Base-by-base conservation (phyloP, 2,797 vertebrate genomes). In the Gallinago nigripennis region DNA sequence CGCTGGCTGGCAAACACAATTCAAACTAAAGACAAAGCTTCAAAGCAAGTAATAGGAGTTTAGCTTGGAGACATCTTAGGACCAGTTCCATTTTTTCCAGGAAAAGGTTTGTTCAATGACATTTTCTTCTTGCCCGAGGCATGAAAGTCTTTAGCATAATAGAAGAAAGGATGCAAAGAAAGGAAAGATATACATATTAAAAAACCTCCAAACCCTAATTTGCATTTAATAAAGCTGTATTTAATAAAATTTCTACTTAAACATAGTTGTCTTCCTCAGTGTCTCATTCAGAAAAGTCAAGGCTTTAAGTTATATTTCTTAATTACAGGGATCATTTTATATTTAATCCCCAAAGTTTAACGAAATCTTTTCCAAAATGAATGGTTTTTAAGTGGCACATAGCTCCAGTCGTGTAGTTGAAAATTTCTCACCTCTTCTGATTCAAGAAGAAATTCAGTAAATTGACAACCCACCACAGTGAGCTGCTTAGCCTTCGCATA, bases 401-500 rank as follows among this genome's bases (percentile, higher is more conserved):
- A 66, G 37, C 9, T 88, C 46, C 21, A 73, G 35, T 78, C 82
- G 45, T 70, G 17, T 24, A 39, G 35, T 15, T 60, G 12, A 82
- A 80, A 70, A 80, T 37, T 24, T 64, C 98, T 98, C 80, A 99
- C 99, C 98, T 99, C 99, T 90, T 99, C 99, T 3, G 99, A 99
- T 73, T 99, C 99, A 94, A 99, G 98, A 95, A 99, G 98, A 97
- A 99, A 99, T 97, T 99, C 99, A 20, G 99, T 98, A 97, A 99
- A 99, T 75, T 99, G 99, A 97, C 99, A 99, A 88, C 99, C 99
- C 53, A 99, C 99, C 58, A 99, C 99, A n/a, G 99, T 99, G 94
- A 99, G 98, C 90, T 99, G 99, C 92, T 99, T 98, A n/a, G 99
- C 98, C 94, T 99, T 99, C 56, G 95, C 91, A 94, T 99, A 99